phyloP scores from a whole-genome alignment of 2,888 invertebrate species.

The Lomographa bimaculata region DNA sequence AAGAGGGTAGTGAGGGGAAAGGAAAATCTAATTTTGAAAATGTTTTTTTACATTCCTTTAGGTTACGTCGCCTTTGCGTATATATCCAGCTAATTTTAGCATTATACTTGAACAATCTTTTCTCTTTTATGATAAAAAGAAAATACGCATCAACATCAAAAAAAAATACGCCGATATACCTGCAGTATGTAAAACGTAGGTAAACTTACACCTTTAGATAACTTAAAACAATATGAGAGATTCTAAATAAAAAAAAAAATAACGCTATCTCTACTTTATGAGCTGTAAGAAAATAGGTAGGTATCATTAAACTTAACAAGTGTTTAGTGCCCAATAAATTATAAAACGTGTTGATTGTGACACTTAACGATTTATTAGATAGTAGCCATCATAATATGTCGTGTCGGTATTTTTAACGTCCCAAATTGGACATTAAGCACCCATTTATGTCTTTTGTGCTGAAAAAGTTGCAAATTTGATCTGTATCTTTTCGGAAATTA shows the following conservation, averaged over 20 bases:
- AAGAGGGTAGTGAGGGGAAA: conserved; percentile 28
- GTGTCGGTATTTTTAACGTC: conserved; percentile 20
- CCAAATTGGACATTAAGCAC: conserved; percentile 16
- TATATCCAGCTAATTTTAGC: conserved; percentile 6
- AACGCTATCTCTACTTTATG: too few relatives aligned
- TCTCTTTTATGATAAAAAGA: background rate
- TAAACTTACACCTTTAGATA: too few relatives aligned
- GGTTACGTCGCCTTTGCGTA: conserved; percentile 8
- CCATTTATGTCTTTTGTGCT: conserved; percentile 20
- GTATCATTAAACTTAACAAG: conserved; percentile 4
- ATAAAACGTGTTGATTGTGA: conserved; percentile 19
- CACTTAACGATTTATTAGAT: conserved; percentile 21
- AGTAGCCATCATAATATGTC: conserved; percentile 14
- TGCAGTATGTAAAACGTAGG: too few relatives aligned
- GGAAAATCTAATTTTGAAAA: conserved; percentile 34
- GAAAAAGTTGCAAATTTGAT: conserved; percentile 6
- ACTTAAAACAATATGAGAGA: too few relatives aligned
- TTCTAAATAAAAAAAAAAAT: too few relatives aligned
- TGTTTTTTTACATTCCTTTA: conserved; percentile 24
- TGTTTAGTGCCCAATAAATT: conserved; percentile 20
- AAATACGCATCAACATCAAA: too few relatives aligned
- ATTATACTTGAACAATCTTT: background rate
- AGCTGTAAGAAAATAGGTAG: too few relatives aligned
- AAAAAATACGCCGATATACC: too few relatives aligned
- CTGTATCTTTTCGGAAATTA: too few relatives aligned